Conservation (phyloP, 2,888 invertebrate genomes). For the Mesorhabditis sp. region DNA sequence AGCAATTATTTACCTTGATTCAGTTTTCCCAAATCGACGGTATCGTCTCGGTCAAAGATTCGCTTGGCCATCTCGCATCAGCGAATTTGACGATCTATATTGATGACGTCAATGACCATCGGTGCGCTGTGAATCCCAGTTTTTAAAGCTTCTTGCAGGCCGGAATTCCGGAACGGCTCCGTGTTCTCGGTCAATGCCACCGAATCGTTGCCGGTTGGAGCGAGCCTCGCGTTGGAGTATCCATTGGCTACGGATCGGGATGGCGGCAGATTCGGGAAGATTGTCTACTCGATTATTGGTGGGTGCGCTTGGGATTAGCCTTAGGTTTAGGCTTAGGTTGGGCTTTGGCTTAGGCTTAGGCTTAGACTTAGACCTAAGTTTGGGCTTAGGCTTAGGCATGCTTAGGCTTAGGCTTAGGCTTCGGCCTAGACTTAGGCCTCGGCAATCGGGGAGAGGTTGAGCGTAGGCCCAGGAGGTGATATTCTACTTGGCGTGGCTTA, state of each 20-base stretch:
- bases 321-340: too few relatives aligned
- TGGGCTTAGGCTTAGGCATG: too few relatives aligned
- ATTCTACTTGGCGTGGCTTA: too few relatives aligned
- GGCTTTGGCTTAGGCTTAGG: too few relatives aligned
- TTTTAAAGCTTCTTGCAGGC: slow-evolving; percentile 20
- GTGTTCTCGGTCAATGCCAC: slow-evolving; percentile 18
- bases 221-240: slow-evolving; percentile 30
- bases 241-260: slow-evolving; percentile 33
- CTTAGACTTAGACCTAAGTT: too few relatives aligned
- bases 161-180: slow-evolving; percentile 33
- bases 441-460: too few relatives aligned
- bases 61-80: slow-evolving; percentile 15
- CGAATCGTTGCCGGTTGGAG: slow-evolving; percentile 20
- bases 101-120: slow-evolving; percentile 32
- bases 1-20: neutral
- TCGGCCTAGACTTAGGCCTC: too few relatives aligned
- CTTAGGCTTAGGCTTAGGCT: too few relatives aligned
- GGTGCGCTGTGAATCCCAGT: slow-evolving; percentile 13
- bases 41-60: slow-evolving; percentile 15
- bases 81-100: slow-evolving; percentile 23
- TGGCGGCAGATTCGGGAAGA: slow-evolving; percentile 15
- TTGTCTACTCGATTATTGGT: slow-evolving; percentile 28
- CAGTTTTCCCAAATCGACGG: slow-evolving; percentile 13
- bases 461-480: too few relatives aligned
- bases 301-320: neutral